Evolutionary conservation across 2,113 vertebrate species (phyloP).

Genomic region (Nesoenas mayeri): DNA sequence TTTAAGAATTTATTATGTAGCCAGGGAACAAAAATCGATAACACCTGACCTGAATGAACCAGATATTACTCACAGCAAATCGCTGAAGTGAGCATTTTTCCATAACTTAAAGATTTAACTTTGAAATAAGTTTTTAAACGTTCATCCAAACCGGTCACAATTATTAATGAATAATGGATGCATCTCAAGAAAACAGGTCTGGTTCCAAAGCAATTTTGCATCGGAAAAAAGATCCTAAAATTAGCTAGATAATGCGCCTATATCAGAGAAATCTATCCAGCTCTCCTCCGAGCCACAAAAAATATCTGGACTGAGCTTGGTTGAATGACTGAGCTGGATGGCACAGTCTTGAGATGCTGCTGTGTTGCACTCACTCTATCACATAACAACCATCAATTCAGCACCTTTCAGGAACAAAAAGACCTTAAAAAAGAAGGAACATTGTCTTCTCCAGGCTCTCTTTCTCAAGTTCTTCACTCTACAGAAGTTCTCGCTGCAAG

Average conservation of each 20-base stretch:
- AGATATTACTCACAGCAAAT: not conserved
- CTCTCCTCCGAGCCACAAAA: not conserved
- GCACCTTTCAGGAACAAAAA: not conserved
- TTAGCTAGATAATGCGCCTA: not conserved
- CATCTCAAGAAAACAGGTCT: not conserved
- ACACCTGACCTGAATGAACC: constrained; percentile 20
- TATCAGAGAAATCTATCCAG: not conserved
- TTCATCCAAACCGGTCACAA: not conserved
- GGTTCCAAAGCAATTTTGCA: not conserved
- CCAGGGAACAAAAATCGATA: constrained; percentile 49
- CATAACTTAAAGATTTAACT: constrained; percentile 6
- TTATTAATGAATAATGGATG: constrained; percentile 28
- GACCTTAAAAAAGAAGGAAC: not conserved
- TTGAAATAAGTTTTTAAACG: constrained; percentile 35
- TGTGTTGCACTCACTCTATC: not conserved
- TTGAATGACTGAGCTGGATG: not conserved
- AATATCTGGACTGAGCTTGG: not conserved
- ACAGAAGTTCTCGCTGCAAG: not conserved
- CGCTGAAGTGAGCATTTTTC: constrained; percentile 2
- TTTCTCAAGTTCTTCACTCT: not conserved
- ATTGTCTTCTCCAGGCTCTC: not conserved
- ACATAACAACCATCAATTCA: not conserved
- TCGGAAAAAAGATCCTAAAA: not conserved
- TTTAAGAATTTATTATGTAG: constrained; percentile 45
- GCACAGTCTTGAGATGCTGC: not conserved